Evolutionary conservation across 2,113 vertebrate species (phyloP), one percentile per base, ranked within the genome.

Genomic region (Lonchura striata): DNA sequence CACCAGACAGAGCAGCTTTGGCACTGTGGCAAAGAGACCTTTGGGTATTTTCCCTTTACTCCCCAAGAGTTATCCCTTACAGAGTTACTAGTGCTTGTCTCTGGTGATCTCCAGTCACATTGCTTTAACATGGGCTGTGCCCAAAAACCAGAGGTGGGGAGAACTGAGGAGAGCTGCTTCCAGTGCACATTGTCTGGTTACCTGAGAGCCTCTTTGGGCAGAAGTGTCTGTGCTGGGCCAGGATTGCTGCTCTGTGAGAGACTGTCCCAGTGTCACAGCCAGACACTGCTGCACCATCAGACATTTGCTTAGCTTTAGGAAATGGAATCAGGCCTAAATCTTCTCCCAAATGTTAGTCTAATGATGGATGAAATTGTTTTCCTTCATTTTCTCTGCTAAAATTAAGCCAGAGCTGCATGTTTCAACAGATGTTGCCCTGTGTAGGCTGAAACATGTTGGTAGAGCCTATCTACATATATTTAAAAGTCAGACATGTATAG

Each of bases 371-470:
- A 94, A 94, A 81, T 94, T 76, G 82, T 93, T 96, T 93, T 90
- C 90, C 88, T 71, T 92, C 60, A 76, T 90, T 96, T 93, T 81
- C 69, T 88, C 71, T 50, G 41, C 44, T 88, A 91, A 88, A 95
- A 75, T 70, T 46, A 88, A 88, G 85, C 80, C 88, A 93, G 88
- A 46, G 57, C 53, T 86, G 92, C 94, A n/a, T 94, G 92, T 94
- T 93, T 68, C 82, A 86, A 96, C 90, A 96, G 76, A 97, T 86
- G 72, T 71, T 93, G 80, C 88, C 39, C 86, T 63, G 88, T 50
- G 92, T 96, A 96, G 60, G 95, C 93, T 92, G 90, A 76, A 96
- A 96, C 94, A 92, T 71, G 92, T 92, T 68, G 80, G 80, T 88
- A 53, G 88, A 90, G 46, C 74, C 15, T 71, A 95, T 63, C 81